Percentiles rank a stretch among this genome's conserved stretches.
Conservation (phyloP, 2,113 vertebrate genomes). For the Pholis gunnellus region DNA sequence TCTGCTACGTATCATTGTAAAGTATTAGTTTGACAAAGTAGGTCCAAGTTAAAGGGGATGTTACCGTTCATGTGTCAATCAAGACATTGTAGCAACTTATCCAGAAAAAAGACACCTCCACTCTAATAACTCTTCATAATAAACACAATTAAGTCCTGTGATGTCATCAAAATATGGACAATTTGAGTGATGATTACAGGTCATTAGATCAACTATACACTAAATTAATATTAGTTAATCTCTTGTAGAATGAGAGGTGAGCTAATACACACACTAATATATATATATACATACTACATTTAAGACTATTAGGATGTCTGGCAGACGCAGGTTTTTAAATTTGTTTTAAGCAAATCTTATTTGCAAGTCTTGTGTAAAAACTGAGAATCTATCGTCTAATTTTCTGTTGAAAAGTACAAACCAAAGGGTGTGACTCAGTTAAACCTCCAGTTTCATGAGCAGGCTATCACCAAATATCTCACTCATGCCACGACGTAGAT, state of each 20-base stretch:
- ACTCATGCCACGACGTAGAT: constrained; percentile 1
- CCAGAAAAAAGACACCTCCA: background rate
- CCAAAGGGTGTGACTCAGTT: background rate
- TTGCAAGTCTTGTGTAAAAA: background rate
- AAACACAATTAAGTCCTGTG: background rate
- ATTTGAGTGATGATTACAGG: background rate
- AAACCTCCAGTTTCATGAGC: background rate
- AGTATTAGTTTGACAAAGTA: background rate
- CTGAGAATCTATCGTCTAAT: background rate
- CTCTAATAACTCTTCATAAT: background rate
- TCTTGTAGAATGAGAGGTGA: no score
- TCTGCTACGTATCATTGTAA: background rate
- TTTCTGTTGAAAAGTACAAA: background rate
- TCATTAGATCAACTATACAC: background rate
- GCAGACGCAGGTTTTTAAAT: background rate
- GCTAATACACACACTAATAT: background rate
- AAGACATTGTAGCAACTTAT: background rate
- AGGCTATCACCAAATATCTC: background rate
- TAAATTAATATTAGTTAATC: background rate
- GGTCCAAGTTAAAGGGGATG: background rate
- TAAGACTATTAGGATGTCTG: background rate
- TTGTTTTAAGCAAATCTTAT: background rate
- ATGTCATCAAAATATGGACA: background rate
- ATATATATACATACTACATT: background rate
- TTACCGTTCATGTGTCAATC: background rate